Base-by-base conservation (phyloP, 53 echinoderm and acorn worm species). In the Hippasteria phrygiana region DNA sequence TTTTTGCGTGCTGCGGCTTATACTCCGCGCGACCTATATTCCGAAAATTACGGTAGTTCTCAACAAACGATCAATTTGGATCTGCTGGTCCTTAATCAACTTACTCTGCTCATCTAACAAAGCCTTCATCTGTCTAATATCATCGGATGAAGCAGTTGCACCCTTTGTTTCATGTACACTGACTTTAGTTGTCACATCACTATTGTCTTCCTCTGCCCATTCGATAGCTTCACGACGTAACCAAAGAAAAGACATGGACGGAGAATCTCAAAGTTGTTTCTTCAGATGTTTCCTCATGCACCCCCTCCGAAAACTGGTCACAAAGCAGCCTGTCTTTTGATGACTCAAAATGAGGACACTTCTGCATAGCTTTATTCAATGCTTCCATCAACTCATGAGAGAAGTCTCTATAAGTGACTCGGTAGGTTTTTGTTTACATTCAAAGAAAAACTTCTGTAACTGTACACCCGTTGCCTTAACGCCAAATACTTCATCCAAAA, bases 261-360 rank as follows among this genome's bases (percentile, higher is more conserved):
- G 48, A 74, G 1, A 16, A 45, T 74, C 75, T 46, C 75, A 12
- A 32, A 50, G 34, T 27, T 75, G 75, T 75, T 75, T 75, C 32
- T 75, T 75, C 11, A 29, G 2, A 4, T 75, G 75, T 75, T 75
- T 75, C 0, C 51, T 29, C 22, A 32, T 22, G 8, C 1, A 50
- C 75, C 22, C 75, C 75, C 16, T 74, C 75, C 4, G 75, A n/a
- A 74, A 74, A 74, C 17, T 74, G 75, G 26, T 74, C 75, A 74
- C 75, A 74, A 0, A 74, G 48, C 28, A 74, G 46, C 16, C 32
- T 10, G 32, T 47, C 75, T 16, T 74, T 74, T 5, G 75, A 74
- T 1, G 27, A 3, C 5, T 28, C 22, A 27, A 74, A 14, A 26
- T 74, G 75, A 31, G 75, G 75, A 39, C 75, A 74, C 12, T 74